phyloP scores from a whole-genome alignment of 1,140 invertebrate species.

The Akabosia matsudoensis region DNA sequence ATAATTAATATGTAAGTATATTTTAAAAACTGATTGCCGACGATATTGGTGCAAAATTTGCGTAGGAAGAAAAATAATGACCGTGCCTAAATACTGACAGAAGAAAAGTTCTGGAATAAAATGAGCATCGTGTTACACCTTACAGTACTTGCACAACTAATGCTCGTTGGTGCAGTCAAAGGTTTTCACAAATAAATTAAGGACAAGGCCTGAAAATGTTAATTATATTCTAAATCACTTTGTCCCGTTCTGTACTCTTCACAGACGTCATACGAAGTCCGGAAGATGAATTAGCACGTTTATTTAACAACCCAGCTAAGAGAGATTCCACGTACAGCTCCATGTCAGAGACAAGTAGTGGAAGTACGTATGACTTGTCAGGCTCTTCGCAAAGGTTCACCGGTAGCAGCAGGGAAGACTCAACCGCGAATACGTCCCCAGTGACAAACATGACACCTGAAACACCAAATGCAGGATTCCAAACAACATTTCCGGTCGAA shows the following conservation, averaged over 20 bases:
- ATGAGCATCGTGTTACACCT: too few species aligned
- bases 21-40: too few species aligned
- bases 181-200: neutral
- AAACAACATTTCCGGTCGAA: neutral
- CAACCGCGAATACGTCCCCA: constrained; percentile 30
- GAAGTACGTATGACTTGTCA: constrained; percentile 39
- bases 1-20: too few species aligned
- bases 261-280: constrained; percentile 43
- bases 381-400: constrained; percentile 28
- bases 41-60: too few species aligned
- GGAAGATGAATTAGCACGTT: constrained; percentile 43
- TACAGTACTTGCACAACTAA: too few species aligned
- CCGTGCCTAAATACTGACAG: too few species aligned
- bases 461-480: constrained; percentile 33
- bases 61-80: too few species aligned
- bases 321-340: constrained; percentile 47
- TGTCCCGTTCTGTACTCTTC: too few species aligned
- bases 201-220: too few species aligned
- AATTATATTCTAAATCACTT: too few species aligned
- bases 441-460: constrained; percentile 35
- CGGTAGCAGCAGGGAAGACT: neutral
- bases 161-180: too few species aligned
- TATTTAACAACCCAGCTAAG: constrained; percentile 39
- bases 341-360: constrained; percentile 43
- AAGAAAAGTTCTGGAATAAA: too few species aligned